Evolutionary conservation across 2,888 invertebrate genomes (phyloP).

Genomic region (Bhutanitis thaidina): DNA sequence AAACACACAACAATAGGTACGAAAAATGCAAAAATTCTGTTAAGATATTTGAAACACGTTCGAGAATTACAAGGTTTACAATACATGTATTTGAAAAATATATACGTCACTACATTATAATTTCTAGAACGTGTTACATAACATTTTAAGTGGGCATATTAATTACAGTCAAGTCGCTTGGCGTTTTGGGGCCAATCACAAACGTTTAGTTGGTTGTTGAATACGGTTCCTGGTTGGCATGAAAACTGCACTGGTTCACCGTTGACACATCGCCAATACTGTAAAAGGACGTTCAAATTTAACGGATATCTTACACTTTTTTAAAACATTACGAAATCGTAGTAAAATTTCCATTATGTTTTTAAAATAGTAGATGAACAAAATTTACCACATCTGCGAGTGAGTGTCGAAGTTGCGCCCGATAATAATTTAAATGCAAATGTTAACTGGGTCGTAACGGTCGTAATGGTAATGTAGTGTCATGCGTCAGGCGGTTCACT

Average conservation of each 20-base stretch:
- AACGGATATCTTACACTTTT: no score
- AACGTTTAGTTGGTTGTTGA: slow-evolving; percentile 83
- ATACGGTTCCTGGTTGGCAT: slow-evolving; percentile 87
- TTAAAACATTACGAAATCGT: no score
- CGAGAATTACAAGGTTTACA: slow-evolving; percentile 13
- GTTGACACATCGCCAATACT: slow-evolving; percentile 93
- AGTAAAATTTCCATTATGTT: no score
- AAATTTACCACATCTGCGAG: background rate
- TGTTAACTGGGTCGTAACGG: slow-evolving; percentile 7
- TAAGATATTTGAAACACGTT: slow-evolving; percentile 6
- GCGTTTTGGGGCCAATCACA: slow-evolving; percentile 91
- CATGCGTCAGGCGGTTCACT: slow-evolving; percentile 10
- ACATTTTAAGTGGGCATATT: background rate
- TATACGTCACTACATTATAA: background rate
- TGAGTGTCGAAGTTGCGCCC: slow-evolving; percentile 4
- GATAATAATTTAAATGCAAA: slow-evolving; percentile 18
- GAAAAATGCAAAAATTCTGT: slow-evolving; percentile 2
- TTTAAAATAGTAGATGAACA: no score
- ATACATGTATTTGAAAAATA: background rate
- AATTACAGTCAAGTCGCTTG: slow-evolving; percentile 80
- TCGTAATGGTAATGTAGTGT: slow-evolving; percentile 10
- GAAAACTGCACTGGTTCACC: slow-evolving; percentile 86
- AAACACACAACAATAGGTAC: background rate
- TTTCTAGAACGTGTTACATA: slow-evolving; percentile 10
- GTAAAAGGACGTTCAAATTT: slow-evolving; percentile 36